Evolutionary conservation across 2,888 invertebrate species (phyloP).

Genomic region (Drosophila antonietae): DNA sequence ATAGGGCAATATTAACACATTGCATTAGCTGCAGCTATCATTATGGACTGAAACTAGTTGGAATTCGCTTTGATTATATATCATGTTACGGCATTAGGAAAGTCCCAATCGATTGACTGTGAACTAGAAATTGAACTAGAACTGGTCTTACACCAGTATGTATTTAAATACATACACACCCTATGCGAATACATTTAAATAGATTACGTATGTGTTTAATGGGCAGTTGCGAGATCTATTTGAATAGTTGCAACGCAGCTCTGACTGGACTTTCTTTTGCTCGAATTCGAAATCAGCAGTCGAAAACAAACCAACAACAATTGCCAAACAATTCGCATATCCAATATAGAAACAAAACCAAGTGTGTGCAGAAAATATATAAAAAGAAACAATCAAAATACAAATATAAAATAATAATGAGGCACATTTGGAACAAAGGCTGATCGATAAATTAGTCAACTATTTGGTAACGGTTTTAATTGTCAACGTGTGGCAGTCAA

Average conservation of each 20-base stretch:
- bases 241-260: conserved; percentile 23
- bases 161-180: not conserved
- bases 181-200: not conserved
- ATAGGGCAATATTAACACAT: no score
- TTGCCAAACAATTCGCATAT: conserved; percentile 33
- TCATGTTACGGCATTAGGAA: not conserved
- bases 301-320: conserved; percentile 26
- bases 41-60: not conserved
- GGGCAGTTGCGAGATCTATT: conserved; percentile 24
- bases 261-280: conserved; percentile 42
- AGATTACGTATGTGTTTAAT: conserved; percentile 10
- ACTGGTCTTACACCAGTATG: not conserved
- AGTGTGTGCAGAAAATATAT: conserved; percentile 10
- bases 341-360: conserved; percentile 9
- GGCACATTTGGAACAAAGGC: conserved; percentile 40
- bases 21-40: not conserved
- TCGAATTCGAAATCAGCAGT: not conserved
- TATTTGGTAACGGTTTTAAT: conserved; percentile 74
- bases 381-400: conserved; percentile 7
- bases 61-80: not conserved
- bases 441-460: conserved; percentile 47
- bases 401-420: conserved; percentile 43
- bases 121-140: not conserved
- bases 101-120: not conserved
- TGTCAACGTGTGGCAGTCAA: conserved; percentile 46